phyloP scores from a whole-genome alignment of 2,797 vertebrate genomes.

The Knipowitschia caucasica region DNA sequence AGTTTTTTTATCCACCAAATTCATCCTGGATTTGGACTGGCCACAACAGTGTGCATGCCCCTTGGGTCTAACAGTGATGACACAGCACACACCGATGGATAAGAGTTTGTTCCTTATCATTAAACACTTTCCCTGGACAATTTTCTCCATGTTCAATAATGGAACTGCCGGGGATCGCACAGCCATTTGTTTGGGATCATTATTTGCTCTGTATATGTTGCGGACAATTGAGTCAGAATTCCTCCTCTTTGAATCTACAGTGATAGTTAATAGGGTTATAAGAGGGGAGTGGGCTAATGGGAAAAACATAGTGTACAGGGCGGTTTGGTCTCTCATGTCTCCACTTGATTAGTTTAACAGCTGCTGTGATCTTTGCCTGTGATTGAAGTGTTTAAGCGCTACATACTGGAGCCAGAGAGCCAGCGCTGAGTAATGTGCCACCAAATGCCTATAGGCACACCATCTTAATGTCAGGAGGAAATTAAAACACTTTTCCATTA shows the following conservation, averaged over 20 bases:
- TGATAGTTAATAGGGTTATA: constrained; percentile 71
- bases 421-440: constrained; percentile 81
- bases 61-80: neutral
- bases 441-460: constrained; percentile 94
- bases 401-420: constrained; percentile 84
- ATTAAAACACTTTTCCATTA: constrained; percentile 97
- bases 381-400: constrained; percentile 96
- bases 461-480: constrained; percentile 98
- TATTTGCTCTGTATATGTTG: constrained; percentile 75
- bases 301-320: constrained; percentile 76
- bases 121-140: constrained; percentile 35
- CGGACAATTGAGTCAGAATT: constrained; percentile 76
- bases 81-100: neutral
- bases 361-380: constrained; percentile 94
- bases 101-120: constrained; percentile 26
- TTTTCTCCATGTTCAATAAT: constrained; percentile 47
- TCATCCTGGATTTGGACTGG: neutral
- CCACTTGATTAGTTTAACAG: constrained; percentile 97
- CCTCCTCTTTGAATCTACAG: constrained; percentile 66
- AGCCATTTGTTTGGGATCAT: constrained; percentile 63
- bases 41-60: neutral
- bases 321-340: constrained; percentile 80
- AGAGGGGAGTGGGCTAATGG: constrained; percentile 71
- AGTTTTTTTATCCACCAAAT: neutral
- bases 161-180: constrained; percentile 43